Evolutionary conservation across 92 coral and sea anemone genomes (phyloP).

Genomic region (Actinostola sp.): DNA sequence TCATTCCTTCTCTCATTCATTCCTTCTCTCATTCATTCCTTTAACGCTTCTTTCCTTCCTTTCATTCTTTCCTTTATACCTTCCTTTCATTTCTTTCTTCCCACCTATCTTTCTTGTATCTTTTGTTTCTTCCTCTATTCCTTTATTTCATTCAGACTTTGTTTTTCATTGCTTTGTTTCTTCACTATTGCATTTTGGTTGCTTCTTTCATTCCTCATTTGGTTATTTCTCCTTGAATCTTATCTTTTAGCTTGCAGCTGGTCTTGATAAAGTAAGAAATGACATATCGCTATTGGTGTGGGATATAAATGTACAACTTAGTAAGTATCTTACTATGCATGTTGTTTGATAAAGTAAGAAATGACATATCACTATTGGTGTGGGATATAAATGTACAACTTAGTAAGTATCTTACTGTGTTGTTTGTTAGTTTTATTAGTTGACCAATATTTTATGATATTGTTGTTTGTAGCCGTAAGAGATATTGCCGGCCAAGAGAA

Average conservation of each 20-base stretch:
- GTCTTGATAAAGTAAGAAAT: slow-evolving; percentile 90
- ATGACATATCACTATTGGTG: not conserved
- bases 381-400: not conserved
- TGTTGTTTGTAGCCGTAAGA: slow-evolving; percentile 31
- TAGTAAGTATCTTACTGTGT: not conserved
- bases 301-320: slow-evolving; percentile 88
- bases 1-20: too few species aligned
- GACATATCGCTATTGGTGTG: slow-evolving; percentile 92
- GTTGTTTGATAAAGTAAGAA: not conserved
- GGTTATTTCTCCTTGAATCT: not conserved
- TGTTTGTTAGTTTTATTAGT: not conserved
- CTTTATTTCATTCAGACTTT: too few species aligned
- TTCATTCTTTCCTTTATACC: too few species aligned
- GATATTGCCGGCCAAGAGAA: slow-evolving; percentile 50
- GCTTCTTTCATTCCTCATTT: not conserved
- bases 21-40: too few species aligned
- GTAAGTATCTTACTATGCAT: slow-evolving; percentile 52
- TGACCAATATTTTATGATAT: too few species aligned
- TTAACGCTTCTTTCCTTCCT: too few species aligned
- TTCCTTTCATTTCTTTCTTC: too few species aligned
- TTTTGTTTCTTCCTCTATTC: too few species aligned
- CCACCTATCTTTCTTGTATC: too few species aligned
- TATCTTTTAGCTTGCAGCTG: slow-evolving; percentile 86
- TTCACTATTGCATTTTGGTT: not conserved
- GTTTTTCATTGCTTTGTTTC: not conserved